Conservation (phyloP, 2,888 invertebrate genomes). For the Orthosia gracilis region DNA sequence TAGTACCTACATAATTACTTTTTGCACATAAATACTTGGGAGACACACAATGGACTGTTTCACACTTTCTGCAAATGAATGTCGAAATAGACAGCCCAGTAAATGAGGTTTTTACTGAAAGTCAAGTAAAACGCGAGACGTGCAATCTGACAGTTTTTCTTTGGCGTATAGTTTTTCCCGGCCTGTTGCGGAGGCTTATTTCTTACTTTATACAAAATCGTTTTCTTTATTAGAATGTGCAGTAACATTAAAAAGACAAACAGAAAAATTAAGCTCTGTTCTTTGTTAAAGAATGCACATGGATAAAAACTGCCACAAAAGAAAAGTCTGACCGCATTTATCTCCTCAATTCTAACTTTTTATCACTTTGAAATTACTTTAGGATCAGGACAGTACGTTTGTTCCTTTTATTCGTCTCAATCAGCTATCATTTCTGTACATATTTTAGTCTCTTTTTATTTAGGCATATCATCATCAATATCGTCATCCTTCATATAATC, state of each 20-base stretch:
- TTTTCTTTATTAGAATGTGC: conserved; percentile 34
- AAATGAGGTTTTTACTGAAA: conserved; percentile 55
- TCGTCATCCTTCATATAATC: not conserved
- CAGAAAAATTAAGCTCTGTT: not conserved
- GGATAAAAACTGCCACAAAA: not conserved
- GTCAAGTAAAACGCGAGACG: conserved; percentile 29
- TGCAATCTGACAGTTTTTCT: conserved; percentile 46
- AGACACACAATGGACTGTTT: conserved; percentile 40
- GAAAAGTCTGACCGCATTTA: not conserved
- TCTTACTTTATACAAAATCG: not conserved
- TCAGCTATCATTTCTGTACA: not conserved
- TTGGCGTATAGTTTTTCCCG: conserved; percentile 34
- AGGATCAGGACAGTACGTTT: too few species aligned
- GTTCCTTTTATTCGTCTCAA: not conserved
- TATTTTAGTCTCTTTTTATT: not conserved
- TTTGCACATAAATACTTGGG: conserved; percentile 42
- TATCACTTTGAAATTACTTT: not conserved
- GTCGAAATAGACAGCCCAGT: conserved; percentile 15
- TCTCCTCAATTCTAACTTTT: not conserved
- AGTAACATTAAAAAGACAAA: not conserved
- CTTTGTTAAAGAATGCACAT: not conserved
- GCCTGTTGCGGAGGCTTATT: conserved; percentile 1
- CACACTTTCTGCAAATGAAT: conserved; percentile 54
- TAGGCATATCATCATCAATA: not conserved
- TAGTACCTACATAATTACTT: conserved; percentile 56